Conservation (phyloP, 1,140 invertebrate species). For the Manduca sexta region DNA sequence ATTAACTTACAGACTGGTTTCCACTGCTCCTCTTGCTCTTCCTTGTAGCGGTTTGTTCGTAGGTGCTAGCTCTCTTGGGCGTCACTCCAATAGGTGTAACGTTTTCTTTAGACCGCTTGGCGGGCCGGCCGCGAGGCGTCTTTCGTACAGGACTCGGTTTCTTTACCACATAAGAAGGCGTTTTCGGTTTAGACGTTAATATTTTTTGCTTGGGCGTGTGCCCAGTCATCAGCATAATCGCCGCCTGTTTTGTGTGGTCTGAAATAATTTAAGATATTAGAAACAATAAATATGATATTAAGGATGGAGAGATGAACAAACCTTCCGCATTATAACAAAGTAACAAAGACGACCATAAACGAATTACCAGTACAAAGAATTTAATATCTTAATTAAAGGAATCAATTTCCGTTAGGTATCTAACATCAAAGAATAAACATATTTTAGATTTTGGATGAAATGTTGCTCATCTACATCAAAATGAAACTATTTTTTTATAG, state of each 20-base stretch:
- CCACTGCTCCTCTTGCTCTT: neutral
- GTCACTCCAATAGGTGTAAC: constrained; percentile 2
- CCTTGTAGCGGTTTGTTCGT: neutral
- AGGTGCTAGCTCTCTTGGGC: neutral
- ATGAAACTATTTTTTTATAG: no score
- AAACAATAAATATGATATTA: no score
- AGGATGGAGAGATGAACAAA: no score
- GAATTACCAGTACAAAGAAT: no score
- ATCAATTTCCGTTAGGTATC: no score
- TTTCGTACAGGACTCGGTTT: constrained; percentile 22
- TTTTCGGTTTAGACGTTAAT: constrained; percentile 3
- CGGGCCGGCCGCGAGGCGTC: constrained; percentile 1
- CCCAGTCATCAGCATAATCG: constrained; percentile 51
- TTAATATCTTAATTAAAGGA: no score
- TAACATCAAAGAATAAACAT: no score
- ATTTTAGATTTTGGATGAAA: no score
- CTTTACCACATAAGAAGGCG: constrained; percentile 24
- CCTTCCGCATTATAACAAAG: no score
- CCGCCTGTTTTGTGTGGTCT: constrained; percentile 58
- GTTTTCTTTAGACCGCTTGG: constrained; percentile 1
- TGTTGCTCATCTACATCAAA: no score
- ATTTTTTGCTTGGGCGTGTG: constrained; percentile 27
- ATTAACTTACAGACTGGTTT: constrained; percentile 6
- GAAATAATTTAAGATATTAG: constrained; percentile 9
- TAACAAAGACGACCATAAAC: no score